phyloP scores from a whole-genome alignment of 2,888 invertebrate genomes.

The Tenthredo notha region DNA sequence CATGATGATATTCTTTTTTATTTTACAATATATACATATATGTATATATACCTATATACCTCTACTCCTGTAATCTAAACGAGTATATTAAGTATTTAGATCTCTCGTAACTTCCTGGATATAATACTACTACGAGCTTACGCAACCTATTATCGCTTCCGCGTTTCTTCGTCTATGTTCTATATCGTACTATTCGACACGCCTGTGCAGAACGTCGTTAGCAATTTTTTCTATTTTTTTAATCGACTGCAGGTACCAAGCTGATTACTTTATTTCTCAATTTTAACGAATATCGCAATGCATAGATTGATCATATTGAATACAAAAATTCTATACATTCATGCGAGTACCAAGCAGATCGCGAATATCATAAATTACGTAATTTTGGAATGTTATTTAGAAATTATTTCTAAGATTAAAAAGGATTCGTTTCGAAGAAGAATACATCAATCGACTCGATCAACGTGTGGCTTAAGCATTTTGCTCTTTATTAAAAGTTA shows the following conservation, averaged over 20 bases:
- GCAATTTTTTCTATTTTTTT: not conserved
- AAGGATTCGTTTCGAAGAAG: not conserved
- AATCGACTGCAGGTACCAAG: too few relatives aligned
- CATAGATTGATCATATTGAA: too few relatives aligned
- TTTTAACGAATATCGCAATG: too few relatives aligned
- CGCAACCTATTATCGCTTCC: slow-evolving; percentile 10
- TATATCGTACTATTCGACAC: not conserved
- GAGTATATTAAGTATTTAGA: slow-evolving; percentile 27
- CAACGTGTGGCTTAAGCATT: not conserved
- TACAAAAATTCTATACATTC: too few relatives aligned
- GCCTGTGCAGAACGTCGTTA: not conserved
- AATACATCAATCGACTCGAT: not conserved
- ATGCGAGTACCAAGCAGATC: too few relatives aligned
- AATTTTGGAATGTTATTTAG: not conserved
- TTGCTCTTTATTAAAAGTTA: slow-evolving; percentile 44
- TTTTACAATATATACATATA: not conserved
- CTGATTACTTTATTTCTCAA: too few relatives aligned
- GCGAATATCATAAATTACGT: too few relatives aligned
- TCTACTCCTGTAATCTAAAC: not conserved
- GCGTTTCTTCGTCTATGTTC: slow-evolving; percentile 14
- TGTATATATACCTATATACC: not conserved
- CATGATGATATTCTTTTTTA: not conserved
- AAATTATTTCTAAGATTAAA: not conserved
- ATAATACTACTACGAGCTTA: not conserved
- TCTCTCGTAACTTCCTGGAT: slow-evolving; percentile 24